A percentile compares a stretch with the other conserved stretches of the same genome.
phyloP scores from a whole-genome alignment of 2,113 vertebrate species.

The Colistium nudipinnis region DNA sequence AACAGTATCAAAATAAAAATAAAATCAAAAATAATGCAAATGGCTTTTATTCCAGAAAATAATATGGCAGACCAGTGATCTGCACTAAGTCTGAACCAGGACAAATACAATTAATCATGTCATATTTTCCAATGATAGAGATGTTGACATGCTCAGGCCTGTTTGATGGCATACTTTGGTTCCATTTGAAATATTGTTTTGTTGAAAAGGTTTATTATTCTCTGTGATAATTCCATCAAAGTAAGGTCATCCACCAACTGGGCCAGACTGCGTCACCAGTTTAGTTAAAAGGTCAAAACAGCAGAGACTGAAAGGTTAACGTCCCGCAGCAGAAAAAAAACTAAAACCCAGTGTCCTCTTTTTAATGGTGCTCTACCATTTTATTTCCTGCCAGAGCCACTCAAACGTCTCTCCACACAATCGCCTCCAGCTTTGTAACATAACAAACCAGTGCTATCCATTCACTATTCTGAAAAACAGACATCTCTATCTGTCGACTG shows the following conservation, averaged over 20 bases:
- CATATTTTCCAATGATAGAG: conserved; percentile 24
- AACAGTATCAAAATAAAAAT: neutral
- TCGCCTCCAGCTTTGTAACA: conserved; percentile 34
- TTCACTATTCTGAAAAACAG: conserved; percentile 59
- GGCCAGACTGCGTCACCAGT: conserved; percentile 63
- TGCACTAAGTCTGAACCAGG: conserved; percentile 20
- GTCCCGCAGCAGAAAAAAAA: conserved; percentile 72
- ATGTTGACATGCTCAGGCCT: conserved; percentile 2
- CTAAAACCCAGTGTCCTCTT: conserved; percentile 32
- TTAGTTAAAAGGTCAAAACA: conserved; percentile 77
- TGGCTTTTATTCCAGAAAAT: neutral
- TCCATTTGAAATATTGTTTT: conserved; percentile 52
- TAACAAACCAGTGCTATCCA: conserved; percentile 46
- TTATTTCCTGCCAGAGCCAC: conserved; percentile 21
- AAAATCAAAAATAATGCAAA: neutral
- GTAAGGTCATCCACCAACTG: conserved; percentile 75
- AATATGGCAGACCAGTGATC: neutral
- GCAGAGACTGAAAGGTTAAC: conserved; percentile 72
- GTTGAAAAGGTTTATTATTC: conserved; percentile 48
- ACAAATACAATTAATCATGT: conserved; percentile 30
- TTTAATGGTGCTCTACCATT: conserved; percentile 40
- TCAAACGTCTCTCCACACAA: conserved; percentile 32
- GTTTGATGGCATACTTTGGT: conserved; percentile 16
- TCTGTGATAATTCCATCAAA: conserved; percentile 77
- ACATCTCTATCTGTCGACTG: conserved; percentile 13